phyloP scores from a whole-genome alignment of 37 sponge, comb jelly and placozoan genomes.

The Axinella damicornis region DNA sequence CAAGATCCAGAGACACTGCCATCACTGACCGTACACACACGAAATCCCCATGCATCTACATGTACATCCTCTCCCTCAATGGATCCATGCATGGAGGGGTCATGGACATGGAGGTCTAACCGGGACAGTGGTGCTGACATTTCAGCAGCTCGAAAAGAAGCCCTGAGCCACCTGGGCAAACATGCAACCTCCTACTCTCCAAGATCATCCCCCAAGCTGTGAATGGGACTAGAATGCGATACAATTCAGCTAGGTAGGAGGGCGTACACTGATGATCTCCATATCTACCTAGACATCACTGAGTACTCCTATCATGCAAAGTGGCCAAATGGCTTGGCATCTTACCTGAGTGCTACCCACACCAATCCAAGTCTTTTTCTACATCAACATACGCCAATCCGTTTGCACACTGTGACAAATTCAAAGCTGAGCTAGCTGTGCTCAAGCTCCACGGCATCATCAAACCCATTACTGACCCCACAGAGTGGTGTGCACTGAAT shows the following conservation, averaged over 20 bases:
- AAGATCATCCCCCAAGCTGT: conserved; percentile 25
- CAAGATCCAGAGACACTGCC: neutral
- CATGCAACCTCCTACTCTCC: conserved; percentile 42
- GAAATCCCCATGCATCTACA: conserved; percentile 31
- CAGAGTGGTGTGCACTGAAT: conserved; percentile 59
- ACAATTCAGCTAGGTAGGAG: neutral
- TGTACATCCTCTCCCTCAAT: conserved; percentile 19
- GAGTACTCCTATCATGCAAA: conserved; percentile 21
- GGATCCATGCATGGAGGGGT: too few relatives aligned
- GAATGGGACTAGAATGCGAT: conserved; percentile 20
- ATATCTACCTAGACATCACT: conserved; percentile 32
- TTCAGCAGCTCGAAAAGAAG: conserved; percentile 8
- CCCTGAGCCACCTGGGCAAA: conserved; percentile 7
- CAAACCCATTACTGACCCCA: conserved; percentile 39
- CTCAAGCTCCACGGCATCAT: conserved; percentile 36
- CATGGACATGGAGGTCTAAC: too few relatives aligned
- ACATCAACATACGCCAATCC: conserved; percentile 35
- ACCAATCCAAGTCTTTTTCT: conserved; percentile 55
- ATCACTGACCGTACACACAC: conserved; percentile 31
- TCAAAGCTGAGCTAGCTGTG: conserved; percentile 43
- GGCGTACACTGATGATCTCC: conserved; percentile 20
- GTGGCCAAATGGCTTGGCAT: conserved; percentile 27
- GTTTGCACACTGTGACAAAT: conserved; percentile 42
- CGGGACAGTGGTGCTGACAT: conserved; percentile 38
- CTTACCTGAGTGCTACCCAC: conserved; percentile 27